Base-by-base conservation (phyloP, 2,113 vertebrate species). In the Gambusia holbrooki region DNA sequence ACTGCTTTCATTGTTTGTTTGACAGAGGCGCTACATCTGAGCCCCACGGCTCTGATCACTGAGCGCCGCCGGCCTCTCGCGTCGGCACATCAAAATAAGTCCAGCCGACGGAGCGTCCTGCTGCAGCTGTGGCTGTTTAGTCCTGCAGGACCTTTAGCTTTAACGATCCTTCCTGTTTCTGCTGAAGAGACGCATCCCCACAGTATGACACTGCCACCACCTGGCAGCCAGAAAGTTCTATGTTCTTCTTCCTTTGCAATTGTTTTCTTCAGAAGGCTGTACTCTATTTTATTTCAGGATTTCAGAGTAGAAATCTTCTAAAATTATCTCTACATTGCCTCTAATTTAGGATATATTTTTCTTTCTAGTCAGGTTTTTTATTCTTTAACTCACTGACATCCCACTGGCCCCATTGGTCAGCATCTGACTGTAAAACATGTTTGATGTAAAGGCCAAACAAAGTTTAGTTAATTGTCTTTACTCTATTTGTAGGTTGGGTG, bases 401-500 rank as follows among this genome's bases (percentile, higher is more conserved):
- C 27, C 64, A 1, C 35, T 11, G 35, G 11, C 29, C 19, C 25
- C 17, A 13, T 1, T 37, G 17, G 9, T 64, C 19, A 13, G 9
- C 17, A 22, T 64, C 32, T 33, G 17, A 33, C 12, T 35, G 28
- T 62, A 19, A 62, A 30, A 17, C 3, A 0, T 13, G 12, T 1
- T 32, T 9, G 8, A n/a, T n/a, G 1, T 54, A 7, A 54, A 33
- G 40, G 40, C 22, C 13, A 42, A 62, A 62, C 11, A 0, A 1
- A 3, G 6, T 48, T 15, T n/a, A 10, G n/a, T 62, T 88, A 35
- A 86, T 67, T 83, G 13, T 88, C 73, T 83, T 67, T 82, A 28
- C n/a, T 87, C 77, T 90, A 19, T 63, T 90, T 92, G 68, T 66
- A 97, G 96, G 96, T 75, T 97, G 96, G 96, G 90, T 97, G 89